phyloP scores from a whole-genome alignment of 1,140 invertebrate species.

The Proctacanthus coquilletti region DNA sequence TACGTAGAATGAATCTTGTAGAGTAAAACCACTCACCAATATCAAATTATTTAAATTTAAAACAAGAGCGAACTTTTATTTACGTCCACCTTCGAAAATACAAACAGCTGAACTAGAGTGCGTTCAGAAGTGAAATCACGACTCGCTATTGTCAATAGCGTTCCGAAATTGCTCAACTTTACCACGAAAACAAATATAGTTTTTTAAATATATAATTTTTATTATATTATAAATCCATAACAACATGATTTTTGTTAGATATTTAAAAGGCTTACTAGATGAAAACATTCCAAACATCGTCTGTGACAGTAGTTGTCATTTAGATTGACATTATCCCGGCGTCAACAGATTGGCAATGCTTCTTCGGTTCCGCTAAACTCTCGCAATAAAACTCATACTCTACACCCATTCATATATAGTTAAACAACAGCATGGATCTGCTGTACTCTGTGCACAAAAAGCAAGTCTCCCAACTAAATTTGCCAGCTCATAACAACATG shows the following conservation, averaged over 20 bases:
- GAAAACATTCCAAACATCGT: background rate
- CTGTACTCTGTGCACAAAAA: constrained; percentile 39
- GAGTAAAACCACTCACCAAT: background rate
- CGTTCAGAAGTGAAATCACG: too few species aligned
- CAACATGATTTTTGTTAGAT: background rate
- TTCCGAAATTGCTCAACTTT: too few species aligned
- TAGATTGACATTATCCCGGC: background rate
- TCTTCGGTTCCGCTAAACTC: background rate
- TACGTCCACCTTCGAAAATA: too few species aligned
- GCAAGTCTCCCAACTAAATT: constrained; percentile 16
- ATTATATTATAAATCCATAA: too few species aligned
- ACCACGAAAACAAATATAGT: too few species aligned
- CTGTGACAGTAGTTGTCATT: background rate
- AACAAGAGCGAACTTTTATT: too few species aligned
- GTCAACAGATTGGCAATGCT: background rate
- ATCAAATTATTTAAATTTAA: background rate
- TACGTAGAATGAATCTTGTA: background rate
- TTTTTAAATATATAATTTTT: too few species aligned
- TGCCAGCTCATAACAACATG: constrained; percentile 3
- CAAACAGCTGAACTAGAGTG: too few species aligned
- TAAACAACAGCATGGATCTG: constrained; percentile 34
- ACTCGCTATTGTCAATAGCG: too few species aligned
- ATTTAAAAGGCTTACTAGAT: background rate
- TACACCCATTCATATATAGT: background rate
- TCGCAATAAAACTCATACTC: background rate